Conservation (phyloP, 2,888 invertebrate species). For the Allophyes oxyacanthae region DNA sequence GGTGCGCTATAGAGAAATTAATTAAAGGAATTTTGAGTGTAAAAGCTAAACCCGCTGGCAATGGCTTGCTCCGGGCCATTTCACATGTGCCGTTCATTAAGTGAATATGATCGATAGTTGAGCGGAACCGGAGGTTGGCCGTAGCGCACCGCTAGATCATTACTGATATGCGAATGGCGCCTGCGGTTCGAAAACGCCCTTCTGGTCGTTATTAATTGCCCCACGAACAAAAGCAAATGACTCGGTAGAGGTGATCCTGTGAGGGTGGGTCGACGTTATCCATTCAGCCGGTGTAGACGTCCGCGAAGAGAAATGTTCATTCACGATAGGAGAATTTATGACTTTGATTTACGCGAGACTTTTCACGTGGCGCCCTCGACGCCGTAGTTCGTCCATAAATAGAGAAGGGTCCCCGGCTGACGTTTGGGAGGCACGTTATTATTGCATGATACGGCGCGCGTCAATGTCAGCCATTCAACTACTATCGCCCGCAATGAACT, state of each 20-base stretch:
- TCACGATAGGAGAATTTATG: slow-evolving; percentile 89
- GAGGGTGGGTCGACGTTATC: slow-evolving; percentile 87
- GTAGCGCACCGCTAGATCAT: slow-evolving; percentile 80
- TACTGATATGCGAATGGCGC: slow-evolving; percentile 85
- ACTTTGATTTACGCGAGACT: slow-evolving; percentile 87
- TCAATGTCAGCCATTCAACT: slow-evolving; percentile 77
- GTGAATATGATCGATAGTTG: slow-evolving; percentile 81
- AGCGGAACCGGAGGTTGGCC: slow-evolving; percentile 68
- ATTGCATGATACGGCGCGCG: slow-evolving; percentile 76
- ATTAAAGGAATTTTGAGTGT: slow-evolving; percentile 36
- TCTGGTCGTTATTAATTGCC: slow-evolving; percentile 88
- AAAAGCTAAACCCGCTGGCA: slow-evolving; percentile 22
- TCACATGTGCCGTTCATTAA: slow-evolving; percentile 71
- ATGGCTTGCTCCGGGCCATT: slow-evolving; percentile 58
- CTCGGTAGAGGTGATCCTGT: slow-evolving; percentile 87
- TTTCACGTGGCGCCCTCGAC: slow-evolving; percentile 81
- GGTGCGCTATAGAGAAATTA: slow-evolving; percentile 17
- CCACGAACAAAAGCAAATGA: slow-evolving; percentile 89
- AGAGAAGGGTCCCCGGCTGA: slow-evolving; percentile 81
- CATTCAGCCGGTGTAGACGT: slow-evolving; percentile 87
- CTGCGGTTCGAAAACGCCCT: slow-evolving; percentile 84
- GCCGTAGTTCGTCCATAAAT: slow-evolving; percentile 77
- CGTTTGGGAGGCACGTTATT: slow-evolving; percentile 80
- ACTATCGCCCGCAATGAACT: slow-evolving; percentile 73
- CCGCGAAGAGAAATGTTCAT: slow-evolving; percentile 88